Evolutionary conservation across 2,113 vertebrate genomes (phyloP).

Genomic region (Grallaria varia): DNA sequence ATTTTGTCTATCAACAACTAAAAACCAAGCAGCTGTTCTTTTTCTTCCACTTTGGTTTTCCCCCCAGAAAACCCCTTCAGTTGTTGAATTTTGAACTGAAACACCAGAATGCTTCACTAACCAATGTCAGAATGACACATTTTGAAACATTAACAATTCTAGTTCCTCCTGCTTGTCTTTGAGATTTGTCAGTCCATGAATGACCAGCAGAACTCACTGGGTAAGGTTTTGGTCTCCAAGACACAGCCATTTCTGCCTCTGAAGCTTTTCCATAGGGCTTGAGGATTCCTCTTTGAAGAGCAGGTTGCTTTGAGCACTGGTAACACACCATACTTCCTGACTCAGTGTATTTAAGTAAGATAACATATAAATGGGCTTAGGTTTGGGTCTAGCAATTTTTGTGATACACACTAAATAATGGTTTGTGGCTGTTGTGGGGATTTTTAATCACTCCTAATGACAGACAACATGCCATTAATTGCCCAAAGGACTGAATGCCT

Average conservation of each 20-base stretch:
- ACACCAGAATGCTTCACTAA: not conserved
- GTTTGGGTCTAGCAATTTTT: not conserved
- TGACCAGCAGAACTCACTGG: not conserved
- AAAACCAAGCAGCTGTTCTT: not conserved
- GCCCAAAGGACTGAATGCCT: not conserved
- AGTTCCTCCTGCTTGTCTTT: not conserved
- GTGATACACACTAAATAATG: not conserved
- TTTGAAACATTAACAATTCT: not conserved
- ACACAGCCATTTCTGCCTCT: not conserved
- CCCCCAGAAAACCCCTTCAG: not conserved
- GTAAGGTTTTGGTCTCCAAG: not conserved
- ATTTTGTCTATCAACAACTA: not conserved
- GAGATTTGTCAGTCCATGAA: not conserved
- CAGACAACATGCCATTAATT: not conserved
- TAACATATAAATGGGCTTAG: not conserved
- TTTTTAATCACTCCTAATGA: not conserved
- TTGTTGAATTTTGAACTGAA: not conserved
- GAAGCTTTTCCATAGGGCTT: not conserved
- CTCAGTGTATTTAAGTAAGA: not conserved
- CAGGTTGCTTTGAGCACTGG: not conserved
- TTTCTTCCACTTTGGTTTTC: not conserved
- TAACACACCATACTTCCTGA: not conserved
- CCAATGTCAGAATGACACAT: not conserved
- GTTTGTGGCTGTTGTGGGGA: not conserved
- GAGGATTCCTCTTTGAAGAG: not conserved